Conservation (phyloP, 2,113 vertebrate genomes). For the Laticauda colubrina region DNA sequence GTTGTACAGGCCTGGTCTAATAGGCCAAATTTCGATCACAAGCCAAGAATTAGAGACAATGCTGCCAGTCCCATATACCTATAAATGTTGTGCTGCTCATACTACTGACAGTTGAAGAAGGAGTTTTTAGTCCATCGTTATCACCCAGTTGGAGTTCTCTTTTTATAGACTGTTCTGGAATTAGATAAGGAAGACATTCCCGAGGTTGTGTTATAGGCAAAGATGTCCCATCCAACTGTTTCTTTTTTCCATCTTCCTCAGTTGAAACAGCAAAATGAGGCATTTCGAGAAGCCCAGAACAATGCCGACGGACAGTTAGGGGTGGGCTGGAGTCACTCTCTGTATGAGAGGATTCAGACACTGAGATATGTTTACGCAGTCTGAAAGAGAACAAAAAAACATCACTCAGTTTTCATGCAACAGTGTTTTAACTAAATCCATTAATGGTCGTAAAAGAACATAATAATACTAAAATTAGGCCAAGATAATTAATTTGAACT, state of each 20-base stretch:
- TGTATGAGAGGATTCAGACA: constrained; percentile 95
- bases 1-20: background rate
- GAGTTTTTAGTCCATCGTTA: constrained; percentile 66
- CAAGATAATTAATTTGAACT: background rate
- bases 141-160: constrained; percentile 81
- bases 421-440: fast-evolving
- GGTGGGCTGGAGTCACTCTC: constrained; percentile 97
- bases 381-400: constrained; percentile 59
- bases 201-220: constrained; percentile 56
- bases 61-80: constrained; percentile 53
- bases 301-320: constrained; percentile 85
- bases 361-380: constrained; percentile 88
- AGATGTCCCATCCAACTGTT: constrained; percentile 67
- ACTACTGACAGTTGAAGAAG: constrained; percentile 67
- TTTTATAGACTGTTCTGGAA: constrained; percentile 81
- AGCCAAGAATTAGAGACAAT: background rate
- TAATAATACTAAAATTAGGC: fast-evolving
- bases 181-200: constrained; percentile 79
- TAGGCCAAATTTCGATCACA: background rate
- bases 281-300: constrained; percentile 89
- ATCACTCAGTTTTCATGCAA: background rate
- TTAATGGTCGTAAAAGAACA: background rate
- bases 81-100: constrained; percentile 64
- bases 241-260: constrained; percentile 78
- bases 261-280: constrained; percentile 85